Conservation (phyloP, 2,113 vertebrate genomes). For the Morone saxatilis region DNA sequence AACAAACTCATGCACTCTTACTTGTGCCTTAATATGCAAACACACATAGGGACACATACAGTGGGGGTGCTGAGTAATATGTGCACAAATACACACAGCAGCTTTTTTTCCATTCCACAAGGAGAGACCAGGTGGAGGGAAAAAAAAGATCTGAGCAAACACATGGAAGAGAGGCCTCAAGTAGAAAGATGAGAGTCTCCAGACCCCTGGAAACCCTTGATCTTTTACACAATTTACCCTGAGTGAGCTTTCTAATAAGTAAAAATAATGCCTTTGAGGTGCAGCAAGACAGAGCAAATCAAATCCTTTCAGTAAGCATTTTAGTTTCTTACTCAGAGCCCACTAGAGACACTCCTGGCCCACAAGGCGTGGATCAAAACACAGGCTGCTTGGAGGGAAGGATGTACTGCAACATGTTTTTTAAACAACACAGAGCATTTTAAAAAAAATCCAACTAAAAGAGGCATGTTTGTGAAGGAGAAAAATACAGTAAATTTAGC, state of each 20-base stretch:
- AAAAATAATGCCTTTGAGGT: constrained; percentile 47
- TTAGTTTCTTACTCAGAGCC: constrained; percentile 44
- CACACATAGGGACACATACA: background rate
- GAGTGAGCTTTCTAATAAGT: constrained; percentile 55
- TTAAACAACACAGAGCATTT: constrained; percentile 24
- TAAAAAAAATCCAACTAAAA: background rate
- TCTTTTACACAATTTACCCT: constrained; percentile 47
- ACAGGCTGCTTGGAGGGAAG: constrained; percentile 17
- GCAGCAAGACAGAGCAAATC: constrained; percentile 44
- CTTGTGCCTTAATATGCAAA: constrained; percentile 13
- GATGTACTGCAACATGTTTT: constrained; percentile 42
- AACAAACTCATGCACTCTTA: background rate
- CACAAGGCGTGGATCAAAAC: constrained; percentile 56
- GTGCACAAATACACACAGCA: constrained; percentile 23
- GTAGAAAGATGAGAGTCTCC: constrained; percentile 49
- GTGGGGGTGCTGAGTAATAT: background rate
- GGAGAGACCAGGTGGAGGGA: constrained; percentile 11
- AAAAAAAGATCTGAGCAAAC: constrained; percentile 26
- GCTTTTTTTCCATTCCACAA: constrained; percentile 3
- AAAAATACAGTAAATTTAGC: constrained; percentile 53
- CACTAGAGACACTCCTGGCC: constrained; percentile 35
- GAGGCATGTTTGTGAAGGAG: constrained; percentile 5
- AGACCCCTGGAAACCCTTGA: constrained; percentile 46
- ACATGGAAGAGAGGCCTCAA: constrained; percentile 26
- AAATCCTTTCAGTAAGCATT: constrained; percentile 52